Conservation (phyloP, 2,888 invertebrate species). For the Zootermopsis nevadensis region DNA sequence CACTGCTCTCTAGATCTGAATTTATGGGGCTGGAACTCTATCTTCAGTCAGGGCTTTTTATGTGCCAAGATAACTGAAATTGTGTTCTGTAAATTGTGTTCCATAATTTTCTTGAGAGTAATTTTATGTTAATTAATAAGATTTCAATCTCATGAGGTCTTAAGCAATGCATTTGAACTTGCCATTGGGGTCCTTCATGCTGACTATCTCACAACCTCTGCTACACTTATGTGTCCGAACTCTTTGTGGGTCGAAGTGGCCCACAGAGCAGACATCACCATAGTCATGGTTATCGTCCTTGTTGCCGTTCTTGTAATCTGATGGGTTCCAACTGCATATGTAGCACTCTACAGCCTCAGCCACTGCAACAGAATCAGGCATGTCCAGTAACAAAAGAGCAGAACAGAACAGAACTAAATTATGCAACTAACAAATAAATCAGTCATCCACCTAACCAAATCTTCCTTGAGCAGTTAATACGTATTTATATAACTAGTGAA, state of each 20-base stretch:
- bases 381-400: no score
- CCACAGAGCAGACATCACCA: constrained; percentile 50
- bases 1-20: no score
- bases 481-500: no score
- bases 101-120: background rate
- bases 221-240: constrained; percentile 52
- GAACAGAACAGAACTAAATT: no score
- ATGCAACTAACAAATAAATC: no score
- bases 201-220: constrained; percentile 53
- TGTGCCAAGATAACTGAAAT: background rate
- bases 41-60: background rate
- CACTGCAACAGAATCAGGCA: constrained; percentile 18
- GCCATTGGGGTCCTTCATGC: constrained; percentile 52
- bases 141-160: background rate
- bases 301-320: constrained; percentile 44
- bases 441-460: no score
- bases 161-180: constrained; percentile 1
- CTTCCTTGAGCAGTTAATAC: no score
- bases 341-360: constrained; percentile 52
- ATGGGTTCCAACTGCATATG: constrained; percentile 54
- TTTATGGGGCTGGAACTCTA: background rate
- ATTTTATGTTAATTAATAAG: background rate
- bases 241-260: constrained; percentile 49
- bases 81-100: background rate
- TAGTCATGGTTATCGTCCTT: background rate